phyloP scores from a whole-genome alignment of 1,140 invertebrate species.

The Lordiphosa clarofinis region DNA sequence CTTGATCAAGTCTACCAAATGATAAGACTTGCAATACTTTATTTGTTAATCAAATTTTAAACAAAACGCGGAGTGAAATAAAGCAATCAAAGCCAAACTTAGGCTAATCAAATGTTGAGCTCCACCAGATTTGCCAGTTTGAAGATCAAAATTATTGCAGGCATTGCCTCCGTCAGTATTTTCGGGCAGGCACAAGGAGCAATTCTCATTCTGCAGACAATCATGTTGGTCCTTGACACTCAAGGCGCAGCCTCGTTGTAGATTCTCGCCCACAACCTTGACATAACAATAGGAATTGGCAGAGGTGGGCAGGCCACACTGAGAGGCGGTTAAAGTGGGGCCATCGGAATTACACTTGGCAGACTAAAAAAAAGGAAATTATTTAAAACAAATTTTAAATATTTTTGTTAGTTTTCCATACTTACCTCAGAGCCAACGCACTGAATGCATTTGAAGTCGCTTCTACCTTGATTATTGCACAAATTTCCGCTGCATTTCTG shows the following conservation, averaged over 20 bases:
- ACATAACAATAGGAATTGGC: slow-evolving; percentile 72
- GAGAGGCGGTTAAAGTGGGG: slow-evolving; percentile 17
- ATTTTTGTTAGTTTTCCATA: not conserved
- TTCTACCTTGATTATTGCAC: slow-evolving; percentile 64
- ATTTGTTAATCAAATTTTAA: slow-evolving; percentile 6
- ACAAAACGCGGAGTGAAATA: slow-evolving; percentile 21
- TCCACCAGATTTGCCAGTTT: slow-evolving; percentile 24
- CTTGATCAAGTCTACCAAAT: slow-evolving; percentile 4
- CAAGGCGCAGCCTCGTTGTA: slow-evolving; percentile 52
- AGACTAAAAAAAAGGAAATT: slow-evolving; percentile 12
- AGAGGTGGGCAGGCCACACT: slow-evolving; percentile 53
- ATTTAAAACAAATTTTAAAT: too few relatives aligned
- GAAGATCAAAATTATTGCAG: slow-evolving; percentile 55
- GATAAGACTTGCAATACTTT: slow-evolving; percentile 1
- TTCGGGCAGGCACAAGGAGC: slow-evolving; percentile 56
- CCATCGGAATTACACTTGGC: slow-evolving; percentile 29
- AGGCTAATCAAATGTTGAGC: slow-evolving; percentile 20
- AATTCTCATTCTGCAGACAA: slow-evolving; percentile 44
- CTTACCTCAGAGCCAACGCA: slow-evolving; percentile 54
- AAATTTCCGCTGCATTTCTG: slow-evolving; percentile 53
- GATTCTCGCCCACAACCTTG: slow-evolving; percentile 19
- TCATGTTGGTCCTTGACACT: slow-evolving; percentile 43
- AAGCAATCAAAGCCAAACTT: slow-evolving; percentile 20
- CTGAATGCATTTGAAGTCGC: slow-evolving; percentile 62
- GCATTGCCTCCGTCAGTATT: slow-evolving; percentile 26